Evolutionary conservation across 2,113 vertebrate species (phyloP).

Genomic region (Lampris megalopsis): DNA sequence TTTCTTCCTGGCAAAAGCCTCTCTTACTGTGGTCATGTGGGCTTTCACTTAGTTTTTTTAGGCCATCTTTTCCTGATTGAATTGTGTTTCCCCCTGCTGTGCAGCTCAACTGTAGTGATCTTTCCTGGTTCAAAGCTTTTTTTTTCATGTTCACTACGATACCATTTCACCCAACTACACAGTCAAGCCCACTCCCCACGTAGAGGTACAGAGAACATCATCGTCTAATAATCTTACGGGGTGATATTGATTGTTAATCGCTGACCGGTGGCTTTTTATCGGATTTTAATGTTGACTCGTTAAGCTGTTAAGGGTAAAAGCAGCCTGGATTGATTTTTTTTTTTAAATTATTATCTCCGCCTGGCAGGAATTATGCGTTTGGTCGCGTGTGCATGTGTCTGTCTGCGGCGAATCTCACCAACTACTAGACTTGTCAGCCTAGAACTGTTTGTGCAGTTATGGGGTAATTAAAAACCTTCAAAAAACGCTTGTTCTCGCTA

Average conservation of each 20-base stretch:
- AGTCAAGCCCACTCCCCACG: not conserved
- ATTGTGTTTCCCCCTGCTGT: too few species aligned
- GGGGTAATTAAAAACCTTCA: too few species aligned
- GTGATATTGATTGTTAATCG: not conserved
- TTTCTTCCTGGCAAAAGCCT: conserved; percentile 56
- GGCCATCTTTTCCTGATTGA: conserved; percentile 28
- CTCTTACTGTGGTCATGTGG: conserved; percentile 42
- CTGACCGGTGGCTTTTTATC: not conserved
- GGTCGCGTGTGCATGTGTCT: too few species aligned
- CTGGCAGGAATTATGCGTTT: too few species aligned
- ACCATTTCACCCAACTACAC: conserved; percentile 23
- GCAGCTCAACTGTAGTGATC: too few species aligned
- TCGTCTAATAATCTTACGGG: not conserved
- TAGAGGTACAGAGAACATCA: not conserved
- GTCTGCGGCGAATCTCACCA: too few species aligned
- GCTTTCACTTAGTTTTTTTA: conserved; percentile 55
- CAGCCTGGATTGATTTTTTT: not conserved
- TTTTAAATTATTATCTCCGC: too few species aligned
- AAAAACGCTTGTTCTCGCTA: too few species aligned
- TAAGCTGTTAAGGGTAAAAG: not conserved
- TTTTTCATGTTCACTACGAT: conserved; percentile 2
- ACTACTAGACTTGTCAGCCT: too few species aligned
- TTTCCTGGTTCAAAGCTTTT: too few species aligned
- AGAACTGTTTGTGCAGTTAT: too few species aligned
- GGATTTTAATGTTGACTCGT: not conserved